Conservation (phyloP, 2,113 vertebrate species). For the Myrmecophaga tridactyla region DNA sequence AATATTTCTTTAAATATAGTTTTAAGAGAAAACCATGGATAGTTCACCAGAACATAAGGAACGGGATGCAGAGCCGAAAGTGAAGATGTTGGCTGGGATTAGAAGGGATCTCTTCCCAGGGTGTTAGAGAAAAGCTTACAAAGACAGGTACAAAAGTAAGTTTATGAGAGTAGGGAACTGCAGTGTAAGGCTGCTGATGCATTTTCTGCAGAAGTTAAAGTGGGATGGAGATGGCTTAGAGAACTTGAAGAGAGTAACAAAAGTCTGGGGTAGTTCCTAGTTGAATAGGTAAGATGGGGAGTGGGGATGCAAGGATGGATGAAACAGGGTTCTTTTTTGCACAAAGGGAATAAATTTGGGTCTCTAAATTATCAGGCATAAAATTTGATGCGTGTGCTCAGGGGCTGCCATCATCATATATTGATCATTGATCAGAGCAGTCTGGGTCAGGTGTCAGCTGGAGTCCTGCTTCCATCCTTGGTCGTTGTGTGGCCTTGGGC, state of each 20-base stretch:
- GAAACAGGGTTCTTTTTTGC: not conserved
- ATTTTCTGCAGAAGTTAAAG: not conserved
- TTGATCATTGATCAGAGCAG: not conserved
- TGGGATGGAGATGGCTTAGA: not conserved
- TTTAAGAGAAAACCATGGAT: not conserved
- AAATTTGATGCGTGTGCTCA: not conserved
- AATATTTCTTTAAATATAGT: not conserved
- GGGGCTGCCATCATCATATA: not conserved
- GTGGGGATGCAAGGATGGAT: not conserved
- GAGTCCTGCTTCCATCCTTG: not conserved
- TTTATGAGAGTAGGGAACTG: not conserved
- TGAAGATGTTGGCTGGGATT: not conserved
- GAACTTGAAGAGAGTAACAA: not conserved
- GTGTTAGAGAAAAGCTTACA: not conserved
- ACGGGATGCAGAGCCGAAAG: too few species aligned
- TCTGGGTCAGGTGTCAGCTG: not conserved
- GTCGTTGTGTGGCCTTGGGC: not conserved
- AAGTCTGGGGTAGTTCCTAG: not conserved
- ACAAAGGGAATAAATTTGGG: not conserved
- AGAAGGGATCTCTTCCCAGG: not conserved
- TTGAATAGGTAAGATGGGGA: not conserved
- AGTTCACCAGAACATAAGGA: not conserved
- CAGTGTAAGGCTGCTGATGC: not conserved
- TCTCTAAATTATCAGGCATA: not conserved
- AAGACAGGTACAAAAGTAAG: not conserved